Percentiles rank a stretch among this genome's conserved stretches.
Conservation (phyloP, 2,113 vertebrate genomes). For the Silurus asotus region DNA sequence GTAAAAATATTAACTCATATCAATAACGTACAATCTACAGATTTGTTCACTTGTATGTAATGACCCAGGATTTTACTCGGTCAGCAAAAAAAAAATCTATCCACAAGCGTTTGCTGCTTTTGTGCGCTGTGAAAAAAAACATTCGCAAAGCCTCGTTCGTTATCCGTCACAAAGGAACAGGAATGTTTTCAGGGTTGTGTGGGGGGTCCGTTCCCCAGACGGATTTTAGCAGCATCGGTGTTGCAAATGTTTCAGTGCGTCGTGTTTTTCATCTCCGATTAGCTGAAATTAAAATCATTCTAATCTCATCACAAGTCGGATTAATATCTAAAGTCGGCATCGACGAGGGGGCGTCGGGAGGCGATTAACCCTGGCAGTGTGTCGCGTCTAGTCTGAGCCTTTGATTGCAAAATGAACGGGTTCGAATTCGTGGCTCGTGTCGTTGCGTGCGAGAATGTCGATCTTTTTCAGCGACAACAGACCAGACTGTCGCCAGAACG, state of each 20-base stretch:
- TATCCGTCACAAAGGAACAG: neutral
- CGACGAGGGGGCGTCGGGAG: neutral
- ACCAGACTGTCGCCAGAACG: neutral
- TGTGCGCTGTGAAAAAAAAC: neutral
- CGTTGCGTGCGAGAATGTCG: neutral
- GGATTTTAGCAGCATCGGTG: neutral
- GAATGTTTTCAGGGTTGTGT: neutral
- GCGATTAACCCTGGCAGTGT: neutral
- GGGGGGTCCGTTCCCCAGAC: neutral
- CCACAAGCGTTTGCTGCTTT: slow-evolving; percentile 5
- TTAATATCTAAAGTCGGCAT: neutral
- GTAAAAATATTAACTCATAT: too few species aligned
- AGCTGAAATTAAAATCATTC: neutral
- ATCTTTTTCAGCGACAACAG: too few species aligned
- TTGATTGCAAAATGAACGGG: neutral
- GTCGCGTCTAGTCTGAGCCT: neutral
- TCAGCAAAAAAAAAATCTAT: neutral
- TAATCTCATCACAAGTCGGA: neutral
- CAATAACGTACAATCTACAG: too few species aligned
- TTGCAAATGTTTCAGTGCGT: neutral
- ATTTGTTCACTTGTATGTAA: neutral
- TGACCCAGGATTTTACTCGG: neutral
- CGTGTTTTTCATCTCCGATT: neutral
- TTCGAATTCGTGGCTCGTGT: neutral
- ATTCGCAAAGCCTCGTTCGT: neutral